Base-by-base conservation (phyloP, 2,888 invertebrate genomes). In the Atethmia centrago region DNA sequence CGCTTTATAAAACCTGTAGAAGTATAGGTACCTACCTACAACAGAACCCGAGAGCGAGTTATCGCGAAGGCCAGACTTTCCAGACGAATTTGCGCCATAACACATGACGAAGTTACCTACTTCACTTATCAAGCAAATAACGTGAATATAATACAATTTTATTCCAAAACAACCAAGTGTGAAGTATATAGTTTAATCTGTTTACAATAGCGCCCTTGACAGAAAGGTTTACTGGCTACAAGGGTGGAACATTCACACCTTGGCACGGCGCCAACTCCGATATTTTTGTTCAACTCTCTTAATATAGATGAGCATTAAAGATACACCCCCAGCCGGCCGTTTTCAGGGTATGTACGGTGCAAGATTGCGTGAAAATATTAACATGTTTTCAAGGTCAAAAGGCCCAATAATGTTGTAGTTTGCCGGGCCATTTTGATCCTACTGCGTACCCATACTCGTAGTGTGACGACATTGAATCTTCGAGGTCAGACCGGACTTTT, bases 291-390 rank as follows among this genome's bases (percentile, higher is more conserved):
- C 58, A 40, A 77, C 72, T 83, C 65, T 76, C 85, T 85, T 85
- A 77, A 86, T 86, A 85, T 79, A 77, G 77, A 86, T 86, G 78
- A 77, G 78, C 84, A 79, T 84, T 82, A 74, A 86, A 86, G 76
- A 84, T 76, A 85, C 71, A 85, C 68, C 61, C 62, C 40, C 62
- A 55, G 67, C 68, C 65, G 56, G 36, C 56, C 53, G 64, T 68
- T 53, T 70, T 51, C 64, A 68, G 71, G 61, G 67, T 53, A 58
- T 58, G 64, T 82, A 70, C 65, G 36, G 56, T 73, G 58, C 66
- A 71, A 68, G 71, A 79, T 83, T 71, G 70, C 74, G 65, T 80
- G 74, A 71, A 74, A 80, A 79, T 83, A 79, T 83, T 79, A 71
- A 83, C 79, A 70, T 74, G 59, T 83, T 83, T 68, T 66, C 74